Conservation (phyloP, 53 echinoderm and acorn worm species). For the Patiria pectinifera region DNA sequence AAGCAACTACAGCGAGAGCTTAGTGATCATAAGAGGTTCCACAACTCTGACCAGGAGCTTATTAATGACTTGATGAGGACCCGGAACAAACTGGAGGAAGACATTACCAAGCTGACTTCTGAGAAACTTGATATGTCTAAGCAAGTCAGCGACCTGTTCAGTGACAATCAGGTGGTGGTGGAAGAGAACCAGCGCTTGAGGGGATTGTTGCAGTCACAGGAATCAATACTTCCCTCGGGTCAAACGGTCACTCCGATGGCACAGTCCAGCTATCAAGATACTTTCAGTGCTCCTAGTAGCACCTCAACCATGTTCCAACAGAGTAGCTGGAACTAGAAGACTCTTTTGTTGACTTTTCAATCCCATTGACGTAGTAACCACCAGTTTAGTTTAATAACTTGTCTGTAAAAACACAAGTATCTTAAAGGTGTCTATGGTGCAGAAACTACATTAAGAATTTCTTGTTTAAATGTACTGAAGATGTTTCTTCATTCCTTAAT, state of each 20-base stretch:
- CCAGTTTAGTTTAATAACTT: neutral
- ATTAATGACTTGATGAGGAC: slow-evolving; percentile 54
- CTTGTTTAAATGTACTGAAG: too few species aligned
- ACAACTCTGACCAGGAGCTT: slow-evolving; percentile 46
- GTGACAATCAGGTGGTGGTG: slow-evolving; percentile 50
- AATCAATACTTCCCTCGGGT: neutral
- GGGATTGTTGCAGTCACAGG: slow-evolving; percentile 37
- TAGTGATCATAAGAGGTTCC: slow-evolving; percentile 46
- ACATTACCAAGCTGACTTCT: slow-evolving; percentile 1
- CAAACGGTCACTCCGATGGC: slow-evolving; percentile 4
- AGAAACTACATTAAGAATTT: too few species aligned
- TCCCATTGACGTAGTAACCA: neutral
- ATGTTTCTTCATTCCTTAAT: too few species aligned
- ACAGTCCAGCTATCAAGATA: slow-evolving; percentile 8
- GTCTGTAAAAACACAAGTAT: too few species aligned
- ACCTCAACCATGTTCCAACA: slow-evolving; percentile 9
- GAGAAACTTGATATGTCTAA: slow-evolving; percentile 39
- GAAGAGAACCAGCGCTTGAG: slow-evolving; percentile 61
- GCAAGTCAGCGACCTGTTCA: slow-evolving; percentile 46
- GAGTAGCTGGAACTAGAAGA: slow-evolving; percentile 52
- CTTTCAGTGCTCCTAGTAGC: slow-evolving; percentile 28
- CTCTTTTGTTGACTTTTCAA: neutral
- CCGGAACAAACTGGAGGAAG: slow-evolving; percentile 50
- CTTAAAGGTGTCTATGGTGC: too few species aligned
- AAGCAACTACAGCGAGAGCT: slow-evolving; percentile 39